Conservation (phyloP, 2,113 vertebrate species). For the Oreochromis tanganicae region DNA sequence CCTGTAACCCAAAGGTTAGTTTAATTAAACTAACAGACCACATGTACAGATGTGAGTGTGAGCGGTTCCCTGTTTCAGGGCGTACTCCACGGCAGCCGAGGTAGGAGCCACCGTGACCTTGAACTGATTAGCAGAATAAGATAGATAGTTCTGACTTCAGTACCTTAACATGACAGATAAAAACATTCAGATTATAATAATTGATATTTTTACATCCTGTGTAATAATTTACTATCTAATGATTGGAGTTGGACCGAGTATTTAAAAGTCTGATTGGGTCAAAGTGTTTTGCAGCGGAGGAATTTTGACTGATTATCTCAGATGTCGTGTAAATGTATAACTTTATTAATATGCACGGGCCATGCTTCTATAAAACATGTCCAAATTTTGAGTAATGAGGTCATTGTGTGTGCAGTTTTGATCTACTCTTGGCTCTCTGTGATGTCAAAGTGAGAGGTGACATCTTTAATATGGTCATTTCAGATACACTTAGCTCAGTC, state of each 20-base stretch:
- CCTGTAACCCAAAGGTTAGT: background rate
- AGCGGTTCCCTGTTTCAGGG: fast-evolving
- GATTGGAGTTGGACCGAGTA: background rate
- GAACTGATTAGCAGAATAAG: background rate
- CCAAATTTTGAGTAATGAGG: fast-evolving
- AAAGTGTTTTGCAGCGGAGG: background rate
- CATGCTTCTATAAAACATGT: background rate
- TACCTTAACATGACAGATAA: background rate
- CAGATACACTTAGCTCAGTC: background rate
- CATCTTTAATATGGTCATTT: background rate
- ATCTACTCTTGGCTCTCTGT: background rate
- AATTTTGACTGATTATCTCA: background rate
- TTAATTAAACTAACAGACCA: background rate
- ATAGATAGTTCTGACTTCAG: background rate
- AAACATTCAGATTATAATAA: background rate
- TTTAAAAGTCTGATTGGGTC: background rate
- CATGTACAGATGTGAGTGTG: background rate
- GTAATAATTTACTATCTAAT: background rate
- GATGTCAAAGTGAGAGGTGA: background rate
- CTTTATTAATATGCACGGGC: fast-evolving
- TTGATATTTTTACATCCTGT: fast-evolving
- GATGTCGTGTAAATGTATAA: background rate
- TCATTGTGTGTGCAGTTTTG: background rate
- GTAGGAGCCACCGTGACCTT: background rate
- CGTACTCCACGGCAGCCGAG: background rate